A percentile compares a stretch with the other conserved stretches of the same genome.
Evolutionary conservation across 2,888 invertebrate species (phyloP).

Genomic region (Drosophila silvestris): DNA sequence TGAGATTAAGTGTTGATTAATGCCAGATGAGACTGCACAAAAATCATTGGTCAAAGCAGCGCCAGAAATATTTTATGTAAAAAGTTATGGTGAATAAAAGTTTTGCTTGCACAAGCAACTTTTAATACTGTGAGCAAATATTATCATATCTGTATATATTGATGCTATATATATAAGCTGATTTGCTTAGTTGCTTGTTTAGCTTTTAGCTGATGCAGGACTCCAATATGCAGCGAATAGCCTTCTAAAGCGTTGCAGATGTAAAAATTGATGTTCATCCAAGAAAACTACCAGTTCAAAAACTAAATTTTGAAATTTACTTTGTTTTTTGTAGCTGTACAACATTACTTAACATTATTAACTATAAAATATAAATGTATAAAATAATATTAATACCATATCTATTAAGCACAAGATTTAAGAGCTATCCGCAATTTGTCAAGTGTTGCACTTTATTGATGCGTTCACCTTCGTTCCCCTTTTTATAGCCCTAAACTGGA

Average conservation of each 20-base stretch:
- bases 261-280: neutral
- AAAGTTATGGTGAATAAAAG: neutral
- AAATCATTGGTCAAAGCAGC: neutral
- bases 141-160: neutral
- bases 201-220: neutral
- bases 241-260: neutral
- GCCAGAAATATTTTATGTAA: no score
- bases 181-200: neutral
- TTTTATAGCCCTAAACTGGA: neutral
- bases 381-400: neutral
- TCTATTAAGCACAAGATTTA: neutral
- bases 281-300: neutral
- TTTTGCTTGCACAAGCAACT: neutral
- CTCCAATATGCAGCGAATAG: neutral
- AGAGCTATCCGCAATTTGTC: neutral
- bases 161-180: neutral
- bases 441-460: neutral
- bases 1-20: slow-evolving; percentile 34
- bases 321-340: neutral
- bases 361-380: neutral
- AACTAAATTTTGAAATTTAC: neutral
- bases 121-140: neutral
- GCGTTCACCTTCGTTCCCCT: neutral
- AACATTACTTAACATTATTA: neutral
- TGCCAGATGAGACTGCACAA: slow-evolving; percentile 25